Conservation (phyloP, 2,113 vertebrate genomes). For the Miniopterus natalensis region DNA sequence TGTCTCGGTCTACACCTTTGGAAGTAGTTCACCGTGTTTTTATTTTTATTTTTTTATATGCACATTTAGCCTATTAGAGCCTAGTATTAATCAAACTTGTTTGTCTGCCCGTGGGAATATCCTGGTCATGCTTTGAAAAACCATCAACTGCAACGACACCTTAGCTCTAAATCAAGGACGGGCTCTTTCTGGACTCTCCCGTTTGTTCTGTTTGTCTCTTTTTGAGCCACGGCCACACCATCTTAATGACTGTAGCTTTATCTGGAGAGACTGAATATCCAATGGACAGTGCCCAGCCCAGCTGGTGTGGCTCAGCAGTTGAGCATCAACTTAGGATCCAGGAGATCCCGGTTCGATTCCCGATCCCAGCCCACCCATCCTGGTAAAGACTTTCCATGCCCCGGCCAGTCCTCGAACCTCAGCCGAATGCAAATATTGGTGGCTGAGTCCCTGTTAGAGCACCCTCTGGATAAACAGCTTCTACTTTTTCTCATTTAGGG, state of each 20-base stretch:
- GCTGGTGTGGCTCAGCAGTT: too few relatives aligned
- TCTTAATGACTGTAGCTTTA: neutral
- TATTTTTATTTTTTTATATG: neutral
- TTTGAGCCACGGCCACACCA: neutral
- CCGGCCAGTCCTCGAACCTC: too few relatives aligned
- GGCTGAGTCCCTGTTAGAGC: accelerated
- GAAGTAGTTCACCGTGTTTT: neutral
- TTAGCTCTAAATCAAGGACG: accelerated
- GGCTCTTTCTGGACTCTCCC: neutral
- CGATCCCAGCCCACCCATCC: too few relatives aligned
- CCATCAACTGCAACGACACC: too few relatives aligned
- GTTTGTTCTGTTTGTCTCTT: accelerated
- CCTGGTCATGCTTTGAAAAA: too few relatives aligned
- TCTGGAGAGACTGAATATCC: accelerated
- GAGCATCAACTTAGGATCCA: too few relatives aligned
- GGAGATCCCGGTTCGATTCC: too few relatives aligned
- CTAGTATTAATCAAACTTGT: too few relatives aligned
- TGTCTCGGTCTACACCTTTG: too few relatives aligned
- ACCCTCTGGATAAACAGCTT: accelerated
- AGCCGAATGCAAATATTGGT: neutral
- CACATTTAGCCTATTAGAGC: too few relatives aligned
- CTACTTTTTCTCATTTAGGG: neutral
- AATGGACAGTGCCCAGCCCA: neutral
- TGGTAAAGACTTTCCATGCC: accelerated
- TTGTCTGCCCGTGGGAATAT: neutral